Evolutionary conservation across 2,113 vertebrate genomes (phyloP), one percentile per base, ranked within the genome.

Genomic region (Hippolais icterina): DNA sequence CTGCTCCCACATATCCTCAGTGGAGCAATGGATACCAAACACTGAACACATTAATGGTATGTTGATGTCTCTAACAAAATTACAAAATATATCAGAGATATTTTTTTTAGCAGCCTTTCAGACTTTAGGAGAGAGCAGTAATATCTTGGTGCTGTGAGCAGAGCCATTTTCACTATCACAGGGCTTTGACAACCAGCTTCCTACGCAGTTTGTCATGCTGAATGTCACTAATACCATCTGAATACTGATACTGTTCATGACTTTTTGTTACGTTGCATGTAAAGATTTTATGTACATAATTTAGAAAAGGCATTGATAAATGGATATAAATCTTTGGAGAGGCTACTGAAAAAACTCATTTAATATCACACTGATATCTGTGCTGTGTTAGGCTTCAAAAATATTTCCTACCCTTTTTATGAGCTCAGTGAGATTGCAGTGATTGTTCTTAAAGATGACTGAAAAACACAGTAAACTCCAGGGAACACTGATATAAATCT

Each of bases 111-210:
- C 61, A 94, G 42, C 54, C 65, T 93, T 93, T 94, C 90, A 93
- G 89, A 87, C 85, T 87, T 74, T 12, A 35, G 53, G 65, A 95
- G 76, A 97, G 87, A 96, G 92, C 94, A 97, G 90, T 33, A 87
- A 76, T 95, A 83, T 89, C 94, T 97, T 90, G 47, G 20, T 97
- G 71, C 95, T 70, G 78, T 81, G 94, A 98, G 94, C 64, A 19
- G 94, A 96, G 80, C 39, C 92, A 84, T 97, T 98, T 97, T 92
- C 95, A 93, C 97, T 94, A 96, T 91, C 96, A 87, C 46, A 65
- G 63, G 82, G 83, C 74, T 93, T 82, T 96, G 97, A 97, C 96
- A 97, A 93, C 46, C 41, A 74, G 69, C 96, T 97, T 97, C 96
- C 94, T 84, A 95, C 46, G 0, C 90, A 92, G 90, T 96, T 97